A percentile compares a stretch with the other conserved stretches of the same genome.
Conservation (phyloP, 2,888 invertebrate genomes). For the Trissolcus japonicus region DNA sequence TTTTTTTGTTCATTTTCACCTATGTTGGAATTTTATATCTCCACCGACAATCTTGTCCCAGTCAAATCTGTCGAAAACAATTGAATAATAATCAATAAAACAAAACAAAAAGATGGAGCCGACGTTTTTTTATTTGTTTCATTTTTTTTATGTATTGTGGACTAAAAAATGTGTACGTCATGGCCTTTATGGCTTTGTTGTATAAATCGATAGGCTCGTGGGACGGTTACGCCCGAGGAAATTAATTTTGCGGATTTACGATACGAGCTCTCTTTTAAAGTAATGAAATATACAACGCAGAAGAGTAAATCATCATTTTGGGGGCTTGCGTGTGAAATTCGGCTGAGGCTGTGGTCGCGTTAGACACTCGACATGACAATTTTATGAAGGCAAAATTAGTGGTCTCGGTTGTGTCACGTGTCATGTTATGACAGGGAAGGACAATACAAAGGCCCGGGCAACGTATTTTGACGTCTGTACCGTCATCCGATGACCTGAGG, state of each 20-base stretch:
- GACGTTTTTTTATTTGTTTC: no score
- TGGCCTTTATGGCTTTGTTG: slow-evolving; percentile 6
- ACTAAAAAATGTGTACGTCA: slow-evolving; percentile 5
- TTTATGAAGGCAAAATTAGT: slow-evolving; percentile 32
- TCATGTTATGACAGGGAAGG: slow-evolving; percentile 16
- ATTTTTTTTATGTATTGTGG: slow-evolving; percentile 12
- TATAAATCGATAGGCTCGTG: slow-evolving; percentile 43
- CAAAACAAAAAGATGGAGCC: no score
- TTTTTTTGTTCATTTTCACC: not conserved
- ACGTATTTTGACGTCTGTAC: slow-evolving; percentile 25
- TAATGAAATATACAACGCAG: slow-evolving; percentile 45
- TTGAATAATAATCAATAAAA: no score
- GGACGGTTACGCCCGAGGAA: slow-evolving; percentile 37
- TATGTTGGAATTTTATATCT: no score
- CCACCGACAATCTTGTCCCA: no score
- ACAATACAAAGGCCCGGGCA: slow-evolving; percentile 18
- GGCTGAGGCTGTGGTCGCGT: slow-evolving; percentile 4
- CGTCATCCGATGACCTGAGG: no score
- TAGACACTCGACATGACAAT: slow-evolving; percentile 25
- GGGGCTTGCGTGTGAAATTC: slow-evolving; percentile 33
- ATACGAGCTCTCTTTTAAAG: slow-evolving; percentile 48
- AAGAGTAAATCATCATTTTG: slow-evolving; percentile 44
- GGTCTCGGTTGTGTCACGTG: slow-evolving; percentile 35
- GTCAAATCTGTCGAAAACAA: no score
- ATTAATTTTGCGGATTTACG: slow-evolving; percentile 50